Conservation (phyloP, 2,113 vertebrate species). For the Oryzias celebensis region DNA sequence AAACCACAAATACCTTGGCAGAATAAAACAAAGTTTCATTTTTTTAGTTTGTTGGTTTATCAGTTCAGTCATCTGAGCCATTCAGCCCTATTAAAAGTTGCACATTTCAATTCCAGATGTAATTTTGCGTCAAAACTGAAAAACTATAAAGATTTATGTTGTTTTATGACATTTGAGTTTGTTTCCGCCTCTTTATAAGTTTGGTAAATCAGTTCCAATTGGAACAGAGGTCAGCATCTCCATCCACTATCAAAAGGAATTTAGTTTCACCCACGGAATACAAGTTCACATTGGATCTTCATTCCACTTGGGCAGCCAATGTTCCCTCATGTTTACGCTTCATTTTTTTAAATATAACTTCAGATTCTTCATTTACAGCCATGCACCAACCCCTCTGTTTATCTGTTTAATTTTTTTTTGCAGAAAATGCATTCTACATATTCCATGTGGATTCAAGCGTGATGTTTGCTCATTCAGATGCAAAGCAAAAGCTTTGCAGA, state of each 20-base stretch:
- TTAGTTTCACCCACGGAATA: conserved; percentile 19
- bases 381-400: conserved; percentile 11
- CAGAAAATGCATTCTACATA: conserved; percentile 20
- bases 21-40: not conserved
- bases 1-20: not conserved
- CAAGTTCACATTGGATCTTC: conserved; percentile 33
- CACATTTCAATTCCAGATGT: too few species aligned
- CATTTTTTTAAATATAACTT: conserved; percentile 26
- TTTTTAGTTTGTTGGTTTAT: not conserved
- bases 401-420: conserved; percentile 7
- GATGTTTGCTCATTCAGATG: conserved; percentile 40
- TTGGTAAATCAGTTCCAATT: conserved; percentile 27
- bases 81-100: too few species aligned
- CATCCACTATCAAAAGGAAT: conserved; percentile 34
- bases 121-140: too few species aligned
- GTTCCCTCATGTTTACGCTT: conserved; percentile 31
- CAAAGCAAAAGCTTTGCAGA: conserved; percentile 32
- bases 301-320: conserved; percentile 34
- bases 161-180: conserved; percentile 2
- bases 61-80: conserved; percentile 12
- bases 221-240: conserved; percentile 33
- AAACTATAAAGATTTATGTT: too few species aligned
- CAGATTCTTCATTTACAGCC: conserved; percentile 27
- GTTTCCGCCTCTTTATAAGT: conserved; percentile 27
- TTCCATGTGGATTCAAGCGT: conserved; percentile 35